phyloP scores from a whole-genome alignment of 2,888 invertebrate genomes.

The Celastrina argiolus region DNA sequence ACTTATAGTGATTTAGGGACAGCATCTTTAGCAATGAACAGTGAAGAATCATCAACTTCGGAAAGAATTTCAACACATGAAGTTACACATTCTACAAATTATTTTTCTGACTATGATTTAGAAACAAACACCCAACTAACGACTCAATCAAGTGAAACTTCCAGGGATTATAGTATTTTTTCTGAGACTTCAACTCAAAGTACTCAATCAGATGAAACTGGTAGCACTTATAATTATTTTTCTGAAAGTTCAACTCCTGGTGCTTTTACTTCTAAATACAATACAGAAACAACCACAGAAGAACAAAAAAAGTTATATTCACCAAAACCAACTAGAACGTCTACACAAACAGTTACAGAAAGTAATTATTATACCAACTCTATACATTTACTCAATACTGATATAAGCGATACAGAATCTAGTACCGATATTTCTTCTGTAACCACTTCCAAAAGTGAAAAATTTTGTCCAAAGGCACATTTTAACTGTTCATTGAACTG shows the following conservation, averaged over 20 bases:
- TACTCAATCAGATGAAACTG: constrained; percentile 3
- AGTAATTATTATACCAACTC: background rate
- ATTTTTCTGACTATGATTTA: background rate
- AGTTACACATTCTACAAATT: background rate
- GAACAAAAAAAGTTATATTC: background rate
- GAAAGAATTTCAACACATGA: background rate
- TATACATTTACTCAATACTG: constrained; percentile 25
- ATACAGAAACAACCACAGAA: constrained; percentile 6
- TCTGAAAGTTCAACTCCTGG: background rate
- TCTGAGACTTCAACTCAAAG: background rate
- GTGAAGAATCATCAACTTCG: background rate
- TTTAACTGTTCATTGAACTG: constrained; percentile 59
- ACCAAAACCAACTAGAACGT: background rate
- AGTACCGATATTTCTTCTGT: constrained; percentile 26
- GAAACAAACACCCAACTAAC: background rate
- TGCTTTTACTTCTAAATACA: background rate
- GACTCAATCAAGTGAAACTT: background rate
- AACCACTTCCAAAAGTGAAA: constrained; percentile 23
- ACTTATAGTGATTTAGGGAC: background rate
- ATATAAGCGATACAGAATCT: constrained; percentile 27
- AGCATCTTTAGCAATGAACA: background rate
- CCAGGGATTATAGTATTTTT: background rate
- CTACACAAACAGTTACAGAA: background rate
- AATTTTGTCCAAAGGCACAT: constrained; percentile 45
- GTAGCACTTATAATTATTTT: background rate